Evolutionary conservation across 2,113 vertebrate genomes (phyloP).

Genomic region (Trematocara macrostoma): DNA sequence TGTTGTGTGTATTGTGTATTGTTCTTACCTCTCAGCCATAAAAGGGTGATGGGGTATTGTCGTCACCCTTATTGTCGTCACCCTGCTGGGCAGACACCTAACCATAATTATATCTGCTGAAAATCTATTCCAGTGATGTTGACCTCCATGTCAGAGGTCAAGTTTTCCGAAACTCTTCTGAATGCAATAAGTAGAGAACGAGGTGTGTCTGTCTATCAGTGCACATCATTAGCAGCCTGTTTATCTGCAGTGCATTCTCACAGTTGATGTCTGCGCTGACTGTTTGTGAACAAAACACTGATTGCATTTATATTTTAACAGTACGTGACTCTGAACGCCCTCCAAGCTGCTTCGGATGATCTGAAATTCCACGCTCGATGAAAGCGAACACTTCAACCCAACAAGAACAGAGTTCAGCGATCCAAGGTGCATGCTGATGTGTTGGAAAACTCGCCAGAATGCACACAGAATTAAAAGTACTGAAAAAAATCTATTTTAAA

Average conservation of each 20-base stretch:
- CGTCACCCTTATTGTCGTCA: not conserved
- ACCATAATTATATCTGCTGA: not conserved
- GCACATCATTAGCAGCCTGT: not conserved
- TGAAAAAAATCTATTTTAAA: not conserved
- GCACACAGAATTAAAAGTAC: not conserved
- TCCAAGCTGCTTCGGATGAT: not conserved
- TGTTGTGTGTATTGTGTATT: not conserved
- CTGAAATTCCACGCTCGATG: not conserved
- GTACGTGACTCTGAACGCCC: not conserved
- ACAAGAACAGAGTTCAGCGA: not conserved
- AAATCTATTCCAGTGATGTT: not conserved
- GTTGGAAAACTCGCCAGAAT: not conserved
- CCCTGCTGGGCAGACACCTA: not conserved
- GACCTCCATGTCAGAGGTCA: not conserved
- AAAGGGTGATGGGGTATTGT: not conserved
- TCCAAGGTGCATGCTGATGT: not conserved
- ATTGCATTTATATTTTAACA: not conserved
- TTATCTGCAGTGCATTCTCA: not conserved
- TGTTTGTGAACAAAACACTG: not conserved
- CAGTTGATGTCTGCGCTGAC: not conserved
- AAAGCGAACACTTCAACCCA: not conserved
- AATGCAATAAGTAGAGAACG: not conserved
- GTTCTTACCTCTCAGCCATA: not conserved
- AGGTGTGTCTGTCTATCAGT: not conserved
- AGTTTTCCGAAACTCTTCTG: not conserved